Evolutionary conservation across 2,797 vertebrate species (phyloP).

Genomic region (Holocentrus rufus): DNA sequence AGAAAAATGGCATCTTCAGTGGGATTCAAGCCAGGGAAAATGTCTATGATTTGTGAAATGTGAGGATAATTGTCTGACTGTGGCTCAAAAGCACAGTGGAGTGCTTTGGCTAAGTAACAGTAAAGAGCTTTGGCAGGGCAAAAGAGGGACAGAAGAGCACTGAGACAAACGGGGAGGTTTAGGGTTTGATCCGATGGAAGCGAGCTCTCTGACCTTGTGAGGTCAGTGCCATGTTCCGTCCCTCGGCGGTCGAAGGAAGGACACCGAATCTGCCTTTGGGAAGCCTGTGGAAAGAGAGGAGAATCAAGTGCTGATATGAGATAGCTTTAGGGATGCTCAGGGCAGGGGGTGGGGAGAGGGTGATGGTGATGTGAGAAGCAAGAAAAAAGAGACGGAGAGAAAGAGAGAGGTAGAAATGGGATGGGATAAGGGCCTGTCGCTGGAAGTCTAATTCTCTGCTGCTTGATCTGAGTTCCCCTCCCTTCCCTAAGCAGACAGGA

Average conservation of each 20-base stretch:
- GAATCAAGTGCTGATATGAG: slow-evolving; percentile 70
- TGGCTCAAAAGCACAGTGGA: slow-evolving; percentile 35
- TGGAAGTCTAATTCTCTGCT: slow-evolving; percentile 73
- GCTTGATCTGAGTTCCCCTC: slow-evolving; percentile 39
- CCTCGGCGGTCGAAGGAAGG: slow-evolving; percentile 57
- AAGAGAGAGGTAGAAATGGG: slow-evolving; percentile 54
- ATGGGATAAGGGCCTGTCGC: slow-evolving; percentile 63
- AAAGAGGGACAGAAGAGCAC: slow-evolving; percentile 16
- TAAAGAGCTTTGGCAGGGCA: slow-evolving; percentile 5
- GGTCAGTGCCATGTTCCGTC: slow-evolving; percentile 60
- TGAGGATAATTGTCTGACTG: slow-evolving; percentile 48
- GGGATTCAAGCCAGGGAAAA: slow-evolving; percentile 34
- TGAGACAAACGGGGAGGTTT: slow-evolving; percentile 67
- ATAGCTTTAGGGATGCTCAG: slow-evolving; percentile 69
- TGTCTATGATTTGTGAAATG: slow-evolving; percentile 52
- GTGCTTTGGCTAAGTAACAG: slow-evolving; percentile 36
- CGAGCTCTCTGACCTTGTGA: slow-evolving; percentile 76
- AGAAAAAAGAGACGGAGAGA: slow-evolving; percentile 59
- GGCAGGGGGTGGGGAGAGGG: background rate
- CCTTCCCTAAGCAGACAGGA: slow-evolving; percentile 64
- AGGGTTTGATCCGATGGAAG: slow-evolving; percentile 76
- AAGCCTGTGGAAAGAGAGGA: slow-evolving; percentile 67
- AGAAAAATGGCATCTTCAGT: slow-evolving; percentile 39
- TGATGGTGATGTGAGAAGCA: slow-evolving; percentile 46
- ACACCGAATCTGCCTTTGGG: slow-evolving; percentile 77